Conservation (phyloP, 2,797 vertebrate species). For the Artibeus lituratus region DNA sequence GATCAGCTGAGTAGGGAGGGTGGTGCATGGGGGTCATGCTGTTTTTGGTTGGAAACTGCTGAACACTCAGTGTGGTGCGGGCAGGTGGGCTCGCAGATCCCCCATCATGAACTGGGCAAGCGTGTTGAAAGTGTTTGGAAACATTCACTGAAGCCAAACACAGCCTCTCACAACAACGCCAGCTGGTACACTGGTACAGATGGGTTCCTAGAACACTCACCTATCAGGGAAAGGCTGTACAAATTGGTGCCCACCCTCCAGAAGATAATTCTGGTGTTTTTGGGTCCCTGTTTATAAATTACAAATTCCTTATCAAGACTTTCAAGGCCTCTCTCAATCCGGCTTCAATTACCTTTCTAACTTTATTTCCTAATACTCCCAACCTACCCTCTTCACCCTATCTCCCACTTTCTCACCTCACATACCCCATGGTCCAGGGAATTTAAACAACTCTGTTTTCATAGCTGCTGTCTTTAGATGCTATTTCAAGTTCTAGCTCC, state of each 20-base stretch:
- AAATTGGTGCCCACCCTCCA: neutral
- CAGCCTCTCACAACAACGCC: neutral
- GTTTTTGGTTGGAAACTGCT: neutral
- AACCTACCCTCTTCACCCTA: neutral
- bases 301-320: neutral
- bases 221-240: neutral
- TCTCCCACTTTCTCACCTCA: neutral
- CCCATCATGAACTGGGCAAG: neutral
- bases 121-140: neutral
- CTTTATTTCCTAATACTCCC: neutral
- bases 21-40: neutral
- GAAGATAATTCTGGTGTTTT: neutral
- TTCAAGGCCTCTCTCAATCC: neutral
- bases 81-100: neutral
- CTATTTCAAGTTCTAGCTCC: neutral
- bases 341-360: neutral
- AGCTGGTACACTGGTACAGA: neutral
- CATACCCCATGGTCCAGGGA: neutral
- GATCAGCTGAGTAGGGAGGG: neutral
- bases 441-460: slow-evolving; percentile 16
- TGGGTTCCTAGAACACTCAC: neutral
- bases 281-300: neutral
- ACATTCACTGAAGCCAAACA: neutral
- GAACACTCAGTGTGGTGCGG: neutral
- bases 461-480: neutral